These are phyloP conservation scores for Pseudomyrmex cubaensis DNA, from an alignment of 1,140 invertebrate species.

Conservation along the genomic window DNA sequence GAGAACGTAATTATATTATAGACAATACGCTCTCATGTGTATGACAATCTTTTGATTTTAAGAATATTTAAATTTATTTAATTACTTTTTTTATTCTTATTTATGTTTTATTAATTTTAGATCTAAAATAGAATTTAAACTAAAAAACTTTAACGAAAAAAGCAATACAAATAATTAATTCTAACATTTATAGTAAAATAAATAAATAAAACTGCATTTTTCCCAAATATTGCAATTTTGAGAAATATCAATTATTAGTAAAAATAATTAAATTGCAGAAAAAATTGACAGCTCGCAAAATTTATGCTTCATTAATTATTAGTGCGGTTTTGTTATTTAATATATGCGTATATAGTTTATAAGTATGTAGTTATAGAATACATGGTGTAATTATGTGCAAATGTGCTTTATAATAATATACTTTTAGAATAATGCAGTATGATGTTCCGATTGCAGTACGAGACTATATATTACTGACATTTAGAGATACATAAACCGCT, in stretches of 20 bases:
- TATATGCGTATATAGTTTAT: slow-evolving; percentile 6
- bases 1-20: slow-evolving; percentile 46
- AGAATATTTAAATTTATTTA: slow-evolving; percentile 21
- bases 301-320: not conserved
- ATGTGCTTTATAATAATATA: slow-evolving; percentile 43
- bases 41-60: slow-evolving; percentile 54
- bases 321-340: not conserved
- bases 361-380: not conserved
- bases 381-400: not conserved
- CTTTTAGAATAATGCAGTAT: slow-evolving; percentile 24
- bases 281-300: not conserved
- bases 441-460: not conserved
- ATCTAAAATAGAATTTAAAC: no score
- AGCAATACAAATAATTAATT: no score
- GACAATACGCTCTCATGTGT: slow-evolving; percentile 61
- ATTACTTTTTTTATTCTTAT: not conserved
- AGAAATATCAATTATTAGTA: no score
- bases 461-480: slow-evolving; percentile 21
- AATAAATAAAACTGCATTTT: no score
- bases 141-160: no score
- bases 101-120: not conserved
- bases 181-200: no score
- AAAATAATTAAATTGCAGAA: no score
- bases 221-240: no score
- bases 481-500: not conserved